Evolutionary conservation across 2,888 invertebrate genomes (phyloP).

Genomic region (Lasioglossum marginatum): DNA sequence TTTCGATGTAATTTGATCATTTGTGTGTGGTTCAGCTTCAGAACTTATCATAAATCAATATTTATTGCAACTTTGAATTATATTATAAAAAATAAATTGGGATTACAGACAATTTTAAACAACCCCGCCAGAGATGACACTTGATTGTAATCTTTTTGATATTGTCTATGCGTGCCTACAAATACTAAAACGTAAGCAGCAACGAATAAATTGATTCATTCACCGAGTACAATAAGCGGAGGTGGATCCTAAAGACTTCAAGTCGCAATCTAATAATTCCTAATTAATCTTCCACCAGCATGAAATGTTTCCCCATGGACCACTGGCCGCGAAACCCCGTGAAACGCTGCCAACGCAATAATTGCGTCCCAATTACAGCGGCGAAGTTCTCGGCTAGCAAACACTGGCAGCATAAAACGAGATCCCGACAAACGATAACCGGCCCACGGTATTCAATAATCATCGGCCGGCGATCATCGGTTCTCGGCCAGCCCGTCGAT

Average conservation of each 20-base stretch:
- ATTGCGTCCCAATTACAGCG: constrained; percentile 57
- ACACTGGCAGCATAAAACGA: constrained; percentile 42
- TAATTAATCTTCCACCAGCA: background rate
- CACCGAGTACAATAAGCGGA: no score
- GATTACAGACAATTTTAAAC: background rate
- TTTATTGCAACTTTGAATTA: no score
- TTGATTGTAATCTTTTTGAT: no score
- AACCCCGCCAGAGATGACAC: no score
- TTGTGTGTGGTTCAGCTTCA: no score
- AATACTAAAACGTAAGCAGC: background rate
- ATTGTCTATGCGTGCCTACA: no score
- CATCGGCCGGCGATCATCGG: constrained; percentile 45
- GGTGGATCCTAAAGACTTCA: background rate
- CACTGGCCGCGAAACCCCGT: background rate
- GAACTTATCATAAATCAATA: no score
- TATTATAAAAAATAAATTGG: background rate
- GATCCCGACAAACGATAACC: constrained; percentile 58
- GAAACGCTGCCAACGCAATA: constrained; percentile 38
- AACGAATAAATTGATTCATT: no score
- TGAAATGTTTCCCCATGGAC: background rate
- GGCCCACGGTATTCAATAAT: constrained; percentile 61
- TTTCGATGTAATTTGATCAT: no score
- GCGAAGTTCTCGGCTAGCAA: constrained; percentile 37
- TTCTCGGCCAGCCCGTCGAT: constrained; percentile 48
- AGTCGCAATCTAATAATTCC: background rate